Evolutionary conservation across 2,113 vertebrate species (phyloP).

Genomic region (Scophthalmus maximus): DNA sequence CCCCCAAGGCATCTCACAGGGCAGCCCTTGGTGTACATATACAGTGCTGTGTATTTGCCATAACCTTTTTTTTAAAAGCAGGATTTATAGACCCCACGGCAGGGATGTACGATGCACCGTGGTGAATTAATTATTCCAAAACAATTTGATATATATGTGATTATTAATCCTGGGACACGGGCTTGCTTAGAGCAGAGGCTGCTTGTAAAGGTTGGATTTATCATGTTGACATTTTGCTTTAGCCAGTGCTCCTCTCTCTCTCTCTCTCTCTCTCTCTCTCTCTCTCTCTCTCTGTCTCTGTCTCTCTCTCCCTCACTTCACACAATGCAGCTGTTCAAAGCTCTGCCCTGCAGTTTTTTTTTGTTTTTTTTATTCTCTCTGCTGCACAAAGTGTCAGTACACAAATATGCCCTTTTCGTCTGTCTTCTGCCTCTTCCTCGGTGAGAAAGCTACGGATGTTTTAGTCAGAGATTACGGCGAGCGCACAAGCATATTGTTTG

Average conservation of each 20-base stretch:
- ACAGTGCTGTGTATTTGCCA: conserved; percentile 53
- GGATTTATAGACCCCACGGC: conserved; percentile 79
- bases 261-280: conserved; percentile 46
- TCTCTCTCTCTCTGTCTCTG: conserved; percentile 10
- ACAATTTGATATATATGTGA: conserved; percentile 83
- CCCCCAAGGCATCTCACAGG: conserved; percentile 54
- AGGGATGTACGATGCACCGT: conserved; percentile 67
- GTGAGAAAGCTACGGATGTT: conserved; percentile 66
- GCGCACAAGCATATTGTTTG: conserved; percentile 63
- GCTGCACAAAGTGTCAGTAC: conserved; percentile 64
- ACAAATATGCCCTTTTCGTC: conserved; percentile 77
- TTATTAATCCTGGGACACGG: conserved; percentile 82
- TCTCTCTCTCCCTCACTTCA: conserved; percentile 7
- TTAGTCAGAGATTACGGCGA: conserved; percentile 71
- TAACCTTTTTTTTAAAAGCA: conserved; percentile 73
- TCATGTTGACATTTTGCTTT: conserved; percentile 85
- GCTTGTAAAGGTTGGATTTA: conserved; percentile 86
- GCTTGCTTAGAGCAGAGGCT: conserved; percentile 70
- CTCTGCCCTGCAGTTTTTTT: conserved; percentile 53
- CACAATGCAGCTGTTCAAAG: conserved; percentile 66
- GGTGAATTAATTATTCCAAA: conserved; percentile 82
- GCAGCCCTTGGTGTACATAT: conserved; percentile 47
- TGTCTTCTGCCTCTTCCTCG: conserved; percentile 69
- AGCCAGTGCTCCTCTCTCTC: conserved; percentile 47
- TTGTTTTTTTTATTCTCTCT: conserved; percentile 23